phyloP scores from a whole-genome alignment of 30 jellyfish, hydroid and myxozoan species.

The Nemopilema nomurai region DNA sequence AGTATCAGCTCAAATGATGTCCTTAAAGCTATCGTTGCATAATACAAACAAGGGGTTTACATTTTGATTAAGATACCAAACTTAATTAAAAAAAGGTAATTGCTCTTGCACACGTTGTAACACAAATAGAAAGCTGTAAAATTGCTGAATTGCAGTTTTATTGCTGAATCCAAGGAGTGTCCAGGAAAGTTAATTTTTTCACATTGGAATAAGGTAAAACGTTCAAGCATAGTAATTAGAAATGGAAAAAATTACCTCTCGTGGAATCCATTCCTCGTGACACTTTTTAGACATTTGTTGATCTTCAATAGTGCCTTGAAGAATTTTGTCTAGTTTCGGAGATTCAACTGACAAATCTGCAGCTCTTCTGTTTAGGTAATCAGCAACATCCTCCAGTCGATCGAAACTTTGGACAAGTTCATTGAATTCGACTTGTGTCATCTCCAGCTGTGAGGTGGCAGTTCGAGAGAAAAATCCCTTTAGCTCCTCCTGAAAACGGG shows the following conservation, averaged over 20 bases:
- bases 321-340: slow-evolving; percentile 13
- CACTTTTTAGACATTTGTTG: slow-evolving; percentile 27
- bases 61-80: too few species aligned
- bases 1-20: too few species aligned
- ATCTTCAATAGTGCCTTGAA: slow-evolving; percentile 34
- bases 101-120: too few species aligned
- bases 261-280: slow-evolving; percentile 48
- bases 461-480: slow-evolving; percentile 20
- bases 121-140: too few species aligned
- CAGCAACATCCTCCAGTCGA: slow-evolving; percentile 49
- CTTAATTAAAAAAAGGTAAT: not conserved
- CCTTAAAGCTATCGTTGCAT: too few species aligned
- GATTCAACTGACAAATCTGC: not conserved
- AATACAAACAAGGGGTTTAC: too few species aligned
- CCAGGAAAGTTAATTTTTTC: not conserved
- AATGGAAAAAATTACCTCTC: not conserved
- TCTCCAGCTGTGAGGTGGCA: slow-evolving; percentile 41
- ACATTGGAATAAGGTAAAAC: not conserved
- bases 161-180: too few species aligned
- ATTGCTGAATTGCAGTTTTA: too few species aligned
- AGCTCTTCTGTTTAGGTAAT: slow-evolving; percentile 26
- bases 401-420: not conserved
- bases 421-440: slow-evolving; percentile 11
- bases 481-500: slow-evolving; percentile 20
- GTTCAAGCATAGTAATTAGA: not conserved